These are phyloP conservation scores for Xanthorhoe designata DNA, from an alignment of 2,888 invertebrate genomes.

Conservation along the genomic window DNA sequence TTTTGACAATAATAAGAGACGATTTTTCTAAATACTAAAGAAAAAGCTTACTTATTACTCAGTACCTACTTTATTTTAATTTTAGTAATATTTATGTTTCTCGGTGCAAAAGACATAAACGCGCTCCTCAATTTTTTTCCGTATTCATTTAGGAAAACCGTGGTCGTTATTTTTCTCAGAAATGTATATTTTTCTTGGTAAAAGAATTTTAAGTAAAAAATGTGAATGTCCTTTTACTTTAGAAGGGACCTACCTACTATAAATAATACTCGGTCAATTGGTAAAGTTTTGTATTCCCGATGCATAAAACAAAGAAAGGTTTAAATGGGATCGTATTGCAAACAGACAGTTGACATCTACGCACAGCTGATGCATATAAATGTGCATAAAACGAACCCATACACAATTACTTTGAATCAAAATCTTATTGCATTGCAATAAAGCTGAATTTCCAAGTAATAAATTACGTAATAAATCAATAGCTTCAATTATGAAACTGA, in stretches of 20 bases:
- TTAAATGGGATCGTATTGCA: conserved; percentile 54
- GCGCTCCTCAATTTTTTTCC: conserved; percentile 5
- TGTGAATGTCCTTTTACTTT: not conserved
- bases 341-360: conserved; percentile 42
- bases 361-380: conserved; percentile 55
- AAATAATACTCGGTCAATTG: not conserved
- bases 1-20: conserved; percentile 11
- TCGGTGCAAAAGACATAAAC: conserved; percentile 30
- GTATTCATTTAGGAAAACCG: not conserved
- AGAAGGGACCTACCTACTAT: not conserved
- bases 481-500: conserved; percentile 26
- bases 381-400: conserved; percentile 32
- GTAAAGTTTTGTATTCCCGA: conserved; percentile 39
- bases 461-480: conserved; percentile 13
- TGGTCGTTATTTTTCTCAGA: not conserved
- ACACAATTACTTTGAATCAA: conserved; percentile 5
- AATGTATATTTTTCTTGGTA: not conserved
- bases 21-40: too few relatives aligned
- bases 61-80: too few relatives aligned
- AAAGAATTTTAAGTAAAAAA: not conserved
- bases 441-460: conserved; percentile 2
- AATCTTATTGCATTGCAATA: conserved; percentile 16
- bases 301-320: conserved; percentile 38
- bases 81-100: not conserved
- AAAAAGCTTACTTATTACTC: too few relatives aligned